Evolutionary conservation across 2,888 invertebrate species (phyloP).

Genomic region (Pelosia muscerda): DNA sequence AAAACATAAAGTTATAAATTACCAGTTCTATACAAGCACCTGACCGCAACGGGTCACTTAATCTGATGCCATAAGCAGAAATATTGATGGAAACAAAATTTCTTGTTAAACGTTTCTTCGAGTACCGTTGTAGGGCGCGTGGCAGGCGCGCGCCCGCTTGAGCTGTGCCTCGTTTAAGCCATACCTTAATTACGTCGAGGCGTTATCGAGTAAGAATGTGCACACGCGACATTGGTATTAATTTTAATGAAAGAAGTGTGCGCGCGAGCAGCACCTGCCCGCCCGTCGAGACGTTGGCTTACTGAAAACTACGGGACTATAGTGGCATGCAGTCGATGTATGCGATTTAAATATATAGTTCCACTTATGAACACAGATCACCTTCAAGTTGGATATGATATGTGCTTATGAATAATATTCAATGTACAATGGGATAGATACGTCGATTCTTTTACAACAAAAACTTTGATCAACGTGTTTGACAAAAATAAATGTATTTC

Average conservation of each 20-base stretch:
- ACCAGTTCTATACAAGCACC: constrained; percentile 9
- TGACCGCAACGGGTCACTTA: constrained; percentile 48
- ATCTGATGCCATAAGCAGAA: constrained; percentile 75
- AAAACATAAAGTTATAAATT: constrained; percentile 17
- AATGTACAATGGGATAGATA: too few species aligned
- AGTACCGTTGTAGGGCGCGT: constrained; percentile 73
- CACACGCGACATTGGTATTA: constrained; percentile 87
- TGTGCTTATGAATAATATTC: background rate
- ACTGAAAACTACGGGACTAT: constrained; percentile 71
- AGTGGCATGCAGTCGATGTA: constrained; percentile 30
- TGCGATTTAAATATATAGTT: constrained; percentile 8
- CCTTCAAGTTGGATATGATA: too few species aligned
- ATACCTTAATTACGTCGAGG: constrained; percentile 84
- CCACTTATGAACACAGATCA: background rate
- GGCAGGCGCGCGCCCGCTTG: constrained; percentile 68
- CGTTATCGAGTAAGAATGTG: constrained; percentile 87
- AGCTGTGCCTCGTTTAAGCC: constrained; percentile 64
- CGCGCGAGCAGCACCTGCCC: constrained; percentile 81
- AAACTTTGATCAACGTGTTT: too few species aligned
- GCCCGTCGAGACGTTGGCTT: constrained; percentile 64
- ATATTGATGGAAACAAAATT: constrained; percentile 72
- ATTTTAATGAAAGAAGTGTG: constrained; percentile 87
- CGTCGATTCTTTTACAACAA: too few species aligned
- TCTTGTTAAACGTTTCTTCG: constrained; percentile 68
- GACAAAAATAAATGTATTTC: too few species aligned